Conservation (phyloP, 2,113 vertebrate genomes). For the Bubalus kerabau region DNA sequence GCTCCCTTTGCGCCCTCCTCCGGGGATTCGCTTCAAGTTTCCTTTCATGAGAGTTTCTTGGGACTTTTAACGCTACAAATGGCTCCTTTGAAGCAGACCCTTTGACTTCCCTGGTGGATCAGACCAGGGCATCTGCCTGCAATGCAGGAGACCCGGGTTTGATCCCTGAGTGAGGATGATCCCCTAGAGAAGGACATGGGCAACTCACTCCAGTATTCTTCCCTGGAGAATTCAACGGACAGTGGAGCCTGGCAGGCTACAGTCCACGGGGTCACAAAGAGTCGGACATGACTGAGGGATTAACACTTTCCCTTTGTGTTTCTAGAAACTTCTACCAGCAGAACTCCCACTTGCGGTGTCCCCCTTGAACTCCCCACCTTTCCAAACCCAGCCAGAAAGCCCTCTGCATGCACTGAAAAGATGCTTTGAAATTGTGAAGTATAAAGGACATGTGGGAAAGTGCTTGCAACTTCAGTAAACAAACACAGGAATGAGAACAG, state of each 20-base stretch:
- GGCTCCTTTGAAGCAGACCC: neutral
- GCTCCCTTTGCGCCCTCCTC: rapidly evolving
- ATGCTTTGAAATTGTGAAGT: neutral
- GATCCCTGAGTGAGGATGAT: neutral
- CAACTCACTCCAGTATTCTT: neutral
- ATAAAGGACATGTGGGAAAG: neutral
- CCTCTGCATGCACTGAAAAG: neutral
- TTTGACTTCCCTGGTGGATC: neutral
- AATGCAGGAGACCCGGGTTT: neutral
- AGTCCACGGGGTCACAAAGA: neutral
- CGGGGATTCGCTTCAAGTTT: neutral
- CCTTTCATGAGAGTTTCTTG: neutral
- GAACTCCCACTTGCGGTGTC: neutral
- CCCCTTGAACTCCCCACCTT: too few species aligned
- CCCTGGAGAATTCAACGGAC: neutral
- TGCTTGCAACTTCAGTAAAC: rapidly evolving
- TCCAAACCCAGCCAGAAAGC: neutral
- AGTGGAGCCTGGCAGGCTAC: neutral
- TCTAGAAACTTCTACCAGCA: neutral
- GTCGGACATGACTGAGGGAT: neutral
- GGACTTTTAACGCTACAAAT: neutral
- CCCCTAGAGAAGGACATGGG: neutral
- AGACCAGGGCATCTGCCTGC: neutral
- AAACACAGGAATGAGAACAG: neutral
- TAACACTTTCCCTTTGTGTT: neutral